A percentile compares a stretch with the other conserved stretches of the same genome.
Evolutionary conservation across 2,797 vertebrate genomes (phyloP).

Genomic region (Danio tinwini): DNA sequence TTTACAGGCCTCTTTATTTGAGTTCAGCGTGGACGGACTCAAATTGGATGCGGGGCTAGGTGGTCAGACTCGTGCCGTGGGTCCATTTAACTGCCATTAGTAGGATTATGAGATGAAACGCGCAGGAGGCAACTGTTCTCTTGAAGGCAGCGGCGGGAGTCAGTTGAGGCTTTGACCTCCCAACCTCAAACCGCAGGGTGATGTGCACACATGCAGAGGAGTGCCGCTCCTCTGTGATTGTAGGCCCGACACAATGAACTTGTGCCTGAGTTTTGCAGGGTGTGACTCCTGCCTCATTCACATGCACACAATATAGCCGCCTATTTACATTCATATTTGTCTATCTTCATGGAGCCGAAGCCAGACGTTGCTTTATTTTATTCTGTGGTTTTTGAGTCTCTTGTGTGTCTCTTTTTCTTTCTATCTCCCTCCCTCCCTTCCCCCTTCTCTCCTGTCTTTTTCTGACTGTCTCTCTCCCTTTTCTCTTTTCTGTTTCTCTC

Average conservation of each 20-base stretch:
- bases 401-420: conserved; percentile 77
- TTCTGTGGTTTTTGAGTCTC: conserved; percentile 83
- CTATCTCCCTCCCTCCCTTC: conserved; percentile 42
- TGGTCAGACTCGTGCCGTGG: conserved; percentile 4
- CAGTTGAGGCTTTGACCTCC: conserved; percentile 35
- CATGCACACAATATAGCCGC: conserved; percentile 67
- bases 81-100: conserved; percentile 50
- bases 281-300: conserved; percentile 65
- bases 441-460: conserved; percentile 77
- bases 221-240: conserved; percentile 31
- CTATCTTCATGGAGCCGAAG: conserved; percentile 77
- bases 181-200: conserved; percentile 40
- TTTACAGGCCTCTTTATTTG: conserved; percentile 75
- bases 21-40: conserved; percentile 45
- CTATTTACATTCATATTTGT: conserved; percentile 77
- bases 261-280: conserved; percentile 68
- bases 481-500: conserved; percentile 65
- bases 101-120: conserved; percentile 45
- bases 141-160: conserved; percentile 12
- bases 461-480: conserved; percentile 74
- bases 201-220: conserved; percentile 33
- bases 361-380: conserved; percentile 76
- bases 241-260: conserved; percentile 64
- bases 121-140: conserved; percentile 36
- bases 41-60: neutral